Evolutionary conservation across 2,888 invertebrate species (phyloP), one percentile per base, ranked within the genome.

Genomic region (Acleris literana): DNA sequence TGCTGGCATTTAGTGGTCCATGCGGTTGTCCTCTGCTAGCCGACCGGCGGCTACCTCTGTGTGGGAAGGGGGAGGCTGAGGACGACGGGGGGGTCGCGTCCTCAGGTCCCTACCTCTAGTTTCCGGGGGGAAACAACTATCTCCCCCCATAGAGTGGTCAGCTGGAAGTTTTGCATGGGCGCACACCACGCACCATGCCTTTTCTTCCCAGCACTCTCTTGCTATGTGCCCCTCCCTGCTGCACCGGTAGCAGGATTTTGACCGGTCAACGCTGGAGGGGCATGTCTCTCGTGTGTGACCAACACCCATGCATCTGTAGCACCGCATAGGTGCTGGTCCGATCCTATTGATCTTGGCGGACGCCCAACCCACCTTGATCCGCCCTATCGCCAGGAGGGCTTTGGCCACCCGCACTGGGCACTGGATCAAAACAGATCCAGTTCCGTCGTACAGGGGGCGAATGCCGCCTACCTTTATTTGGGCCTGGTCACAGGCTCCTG

Each of bases 131-230:
- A 20, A 20, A 20, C 20, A 20, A 20, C 20, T 20, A 2, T 20
- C 20, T 2, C 20, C 20, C 20, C 20, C 20, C 20, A 20, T 20
- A 2, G 20, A 20, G 20, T 20, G 20, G 2, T 20, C 20, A 20
- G 20, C 20, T 2, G 20, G 20, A 2, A 20, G 20, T 20, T 20
- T 20, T 1, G 20, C 52, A 43, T 61, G 57, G 56, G 59, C 52
- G 63, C 58, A 22, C 13, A 54, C 57, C 5, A 18, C 43, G 22
- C 57, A 57, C 43, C 43, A 57, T 20, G 46, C 22, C 17, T 17
- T 20, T 1, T 43, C 16, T 0, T 18, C 57, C 16, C 3, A 16
- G 46, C 57, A 57, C n/a, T 43, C 57, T 6, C 18, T 46, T 0
- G 13, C 20, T 5, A 20, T 7, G 22, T 57, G 57, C 4, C 57